A percentile compares a stretch with the other conserved stretches of the same genome.
phyloP scores from a whole-genome alignment of 2,888 invertebrate species.

The Empis livida region DNA sequence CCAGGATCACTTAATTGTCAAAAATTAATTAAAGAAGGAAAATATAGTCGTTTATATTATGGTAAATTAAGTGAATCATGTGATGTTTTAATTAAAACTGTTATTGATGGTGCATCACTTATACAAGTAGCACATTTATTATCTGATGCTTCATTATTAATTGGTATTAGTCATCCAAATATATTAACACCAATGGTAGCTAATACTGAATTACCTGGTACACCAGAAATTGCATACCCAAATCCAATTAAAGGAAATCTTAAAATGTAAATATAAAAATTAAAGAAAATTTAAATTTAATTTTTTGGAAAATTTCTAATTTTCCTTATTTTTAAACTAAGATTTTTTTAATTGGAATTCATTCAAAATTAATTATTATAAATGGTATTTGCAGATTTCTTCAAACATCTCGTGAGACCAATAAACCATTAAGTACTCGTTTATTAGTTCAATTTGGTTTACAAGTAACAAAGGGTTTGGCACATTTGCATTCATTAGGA shows the following conservation, averaged over 20 bases:
- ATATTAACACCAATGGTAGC: constrained; percentile 43
- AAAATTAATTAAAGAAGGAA: constrained; percentile 43
- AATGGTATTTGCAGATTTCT: constrained; percentile 8
- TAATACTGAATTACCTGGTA: constrained; percentile 24
- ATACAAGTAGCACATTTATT: constrained; percentile 45
- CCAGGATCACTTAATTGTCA: constrained; percentile 36
- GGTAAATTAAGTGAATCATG: constrained; percentile 40
- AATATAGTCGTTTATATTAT: constrained; percentile 37
- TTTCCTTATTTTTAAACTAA: too few relatives aligned
- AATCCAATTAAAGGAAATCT: constrained; percentile 44
- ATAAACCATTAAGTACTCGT: constrained; percentile 60
- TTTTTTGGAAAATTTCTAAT: too few relatives aligned
- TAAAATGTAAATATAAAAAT: constrained; percentile 33
- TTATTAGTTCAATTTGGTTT: constrained; percentile 86
- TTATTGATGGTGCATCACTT: constrained; percentile 46
- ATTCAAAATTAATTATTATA: too few relatives aligned
- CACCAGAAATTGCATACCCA: constrained; percentile 48
- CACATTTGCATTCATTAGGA: constrained; percentile 76
- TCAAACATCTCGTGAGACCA: constrained; percentile 10
- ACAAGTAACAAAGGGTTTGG: constrained; percentile 73
- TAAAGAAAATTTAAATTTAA: background rate
- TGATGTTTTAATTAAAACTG: constrained; percentile 53
- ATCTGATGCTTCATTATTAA: constrained; percentile 48
- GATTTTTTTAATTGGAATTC: too few relatives aligned
- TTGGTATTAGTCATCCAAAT: constrained; percentile 47